A percentile compares a stretch with the other conserved stretches of the same genome.
phyloP scores from a whole-genome alignment of 92 coral and sea anemone species.

The Parazoanthus swiftii region DNA sequence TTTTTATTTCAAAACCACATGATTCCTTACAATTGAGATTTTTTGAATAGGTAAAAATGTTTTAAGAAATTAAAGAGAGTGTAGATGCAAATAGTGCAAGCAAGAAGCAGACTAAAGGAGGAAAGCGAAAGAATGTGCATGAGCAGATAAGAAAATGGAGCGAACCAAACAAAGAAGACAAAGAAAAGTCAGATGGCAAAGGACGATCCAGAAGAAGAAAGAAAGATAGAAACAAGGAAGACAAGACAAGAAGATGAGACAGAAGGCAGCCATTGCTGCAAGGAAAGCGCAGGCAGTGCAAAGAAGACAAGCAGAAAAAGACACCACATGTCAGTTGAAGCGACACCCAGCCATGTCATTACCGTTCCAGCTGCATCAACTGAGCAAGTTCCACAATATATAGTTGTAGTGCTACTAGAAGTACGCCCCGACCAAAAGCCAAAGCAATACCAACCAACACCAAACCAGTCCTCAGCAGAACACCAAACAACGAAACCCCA shows the following conservation, averaged over 20 bases:
- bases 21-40: too few species aligned
- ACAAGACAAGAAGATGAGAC: background rate
- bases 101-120: background rate
- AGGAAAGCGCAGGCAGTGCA: background rate
- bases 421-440: background rate
- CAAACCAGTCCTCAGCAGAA: background rate
- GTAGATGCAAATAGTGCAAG: background rate
- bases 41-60: too few species aligned
- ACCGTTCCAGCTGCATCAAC: background rate
- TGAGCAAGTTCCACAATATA: background rate
- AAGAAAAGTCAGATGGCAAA: background rate
- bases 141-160: background rate
- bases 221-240: background rate
- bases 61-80: background rate
- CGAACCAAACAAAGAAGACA: background rate
- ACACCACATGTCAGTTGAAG: background rate
- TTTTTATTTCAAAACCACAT: too few species aligned
- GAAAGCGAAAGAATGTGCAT: background rate
- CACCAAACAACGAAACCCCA: background rate
- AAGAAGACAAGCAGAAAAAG: background rate
- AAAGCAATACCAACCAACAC: background rate
- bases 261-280: background rate
- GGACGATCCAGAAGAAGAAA: background rate
- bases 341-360: background rate
- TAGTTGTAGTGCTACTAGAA: background rate